Percentiles rank a stretch among this genome's conserved stretches.
Evolutionary conservation across 2,888 invertebrate species (phyloP).

Genomic region (Drosophila differens): DNA sequence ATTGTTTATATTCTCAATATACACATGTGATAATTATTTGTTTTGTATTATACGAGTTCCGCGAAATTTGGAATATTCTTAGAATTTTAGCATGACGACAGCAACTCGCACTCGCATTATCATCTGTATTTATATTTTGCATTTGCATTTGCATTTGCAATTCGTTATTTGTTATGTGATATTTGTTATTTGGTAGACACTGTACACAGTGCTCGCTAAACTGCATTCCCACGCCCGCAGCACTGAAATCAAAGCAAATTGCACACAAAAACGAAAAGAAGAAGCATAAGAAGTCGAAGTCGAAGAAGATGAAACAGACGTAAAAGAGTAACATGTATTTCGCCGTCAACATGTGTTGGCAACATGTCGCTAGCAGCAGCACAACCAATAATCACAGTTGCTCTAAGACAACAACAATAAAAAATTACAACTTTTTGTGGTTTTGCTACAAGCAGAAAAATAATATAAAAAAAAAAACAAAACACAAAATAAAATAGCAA

Average conservation of each 20-base stretch:
- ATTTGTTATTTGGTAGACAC: not conserved
- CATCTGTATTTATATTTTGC: not conserved
- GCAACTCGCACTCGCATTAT: not conserved
- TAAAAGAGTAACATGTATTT: not conserved
- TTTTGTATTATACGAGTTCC: constrained; percentile 7
- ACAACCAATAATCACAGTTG: constrained; percentile 3
- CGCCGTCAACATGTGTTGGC: constrained; percentile 46
- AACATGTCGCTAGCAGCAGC: constrained; percentile 43
- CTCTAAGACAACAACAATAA: not conserved
- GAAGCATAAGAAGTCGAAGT: not conserved
- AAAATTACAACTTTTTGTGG: constrained; percentile 20
- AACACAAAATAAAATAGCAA: constrained; percentile 10
- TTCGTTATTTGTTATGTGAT: not conserved
- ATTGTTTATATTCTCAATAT: not conserved
- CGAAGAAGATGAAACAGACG: not conserved
- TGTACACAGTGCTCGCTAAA: constrained; percentile 10
- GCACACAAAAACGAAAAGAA: constrained; percentile 1
- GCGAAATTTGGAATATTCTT: constrained; percentile 30
- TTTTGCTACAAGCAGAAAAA: constrained; percentile 8
- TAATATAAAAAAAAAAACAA: not conserved
- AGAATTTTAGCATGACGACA: constrained; percentile 26
- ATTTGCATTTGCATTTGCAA: constrained; percentile 2
- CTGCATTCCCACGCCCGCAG: constrained; percentile 49
- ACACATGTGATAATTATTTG: not conserved
- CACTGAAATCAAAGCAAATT: constrained; percentile 27